Evolutionary conservation across 2,113 vertebrate genomes (phyloP), one percentile per base, ranked within the genome.

Genomic region (Ramphastos sulfuratus): DNA sequence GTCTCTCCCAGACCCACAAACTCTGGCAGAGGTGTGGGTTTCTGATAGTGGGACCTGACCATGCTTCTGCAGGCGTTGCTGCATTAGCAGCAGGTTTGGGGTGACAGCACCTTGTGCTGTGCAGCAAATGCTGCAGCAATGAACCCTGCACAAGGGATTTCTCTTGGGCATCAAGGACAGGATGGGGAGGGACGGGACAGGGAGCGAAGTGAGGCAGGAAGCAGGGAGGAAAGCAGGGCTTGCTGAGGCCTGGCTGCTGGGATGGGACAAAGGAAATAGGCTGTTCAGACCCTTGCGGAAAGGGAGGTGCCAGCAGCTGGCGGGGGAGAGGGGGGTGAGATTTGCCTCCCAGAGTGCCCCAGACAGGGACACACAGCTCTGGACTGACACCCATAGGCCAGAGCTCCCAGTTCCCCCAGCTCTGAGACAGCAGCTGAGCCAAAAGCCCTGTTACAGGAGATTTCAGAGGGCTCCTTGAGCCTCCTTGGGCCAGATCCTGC

Each of bases 271-370:
- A 83, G 90, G 89, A 92, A 85, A 67, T 0, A 39, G 2, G 39
- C 70, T 2, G 1, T 23, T 56, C 3, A 2, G 21, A 56, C 15
- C 19, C n/a, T 50, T 27, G 33, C 1, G 24, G 75, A 37, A 81
- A 76, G 84, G 70, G 74, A 91, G 64, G 39, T 85, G 75, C 69
- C 3, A 1, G 44, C 1, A 8, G 17, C n/a, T 19, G 27, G 15
- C 17, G 24, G 27, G 17, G n/a, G n/a, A n/a, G n/a, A n/a, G n/a
- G 20, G 24, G 4, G 0, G 2, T 21, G 12, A 37, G 12, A 17
- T 28, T 56, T 65, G 25, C 69, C 20, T 64, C 23, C 24, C 0
- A 6, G 21, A 4, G 44, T 80, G 52, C 37, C 44, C 60, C 23
- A 44, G 44, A 19, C 18, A 35, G 0, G 1, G n/a, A 11, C 17